A percentile compares a stretch with the other conserved stretches of the same genome.
Conservation (phyloP, 2,113 vertebrate genomes). For the Pterocles gutturalis region DNA sequence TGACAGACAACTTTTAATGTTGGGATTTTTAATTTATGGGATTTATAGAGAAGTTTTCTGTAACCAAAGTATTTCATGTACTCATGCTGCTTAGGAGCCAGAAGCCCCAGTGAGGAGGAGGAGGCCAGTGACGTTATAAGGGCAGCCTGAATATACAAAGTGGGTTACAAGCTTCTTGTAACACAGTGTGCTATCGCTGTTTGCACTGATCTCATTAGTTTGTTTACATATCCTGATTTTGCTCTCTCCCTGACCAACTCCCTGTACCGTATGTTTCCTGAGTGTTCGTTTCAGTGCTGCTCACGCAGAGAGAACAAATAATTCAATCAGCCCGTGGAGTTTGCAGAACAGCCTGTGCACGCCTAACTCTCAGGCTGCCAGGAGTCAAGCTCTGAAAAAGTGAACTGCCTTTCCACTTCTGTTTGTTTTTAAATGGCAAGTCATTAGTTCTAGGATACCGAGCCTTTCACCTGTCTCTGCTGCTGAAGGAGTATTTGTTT, state of each 20-base stretch:
- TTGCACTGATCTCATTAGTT: slow-evolving; percentile 33
- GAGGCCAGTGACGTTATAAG: neutral
- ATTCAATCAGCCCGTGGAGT: neutral
- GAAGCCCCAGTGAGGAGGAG: neutral
- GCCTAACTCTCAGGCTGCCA: neutral
- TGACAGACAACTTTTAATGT: neutral
- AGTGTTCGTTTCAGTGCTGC: neutral
- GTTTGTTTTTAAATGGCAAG: neutral
- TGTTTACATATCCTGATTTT: slow-evolving; percentile 24
- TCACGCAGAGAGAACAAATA: neutral
- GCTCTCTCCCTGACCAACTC: neutral
- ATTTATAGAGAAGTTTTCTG: neutral
- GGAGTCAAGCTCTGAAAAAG: neutral
- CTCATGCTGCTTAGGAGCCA: neutral
- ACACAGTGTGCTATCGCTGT: neutral
- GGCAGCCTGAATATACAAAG: neutral
- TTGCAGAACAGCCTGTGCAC: neutral
- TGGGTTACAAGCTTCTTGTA: neutral
- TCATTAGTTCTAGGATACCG: neutral
- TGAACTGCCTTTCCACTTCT: neutral
- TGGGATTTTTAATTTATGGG: accelerated
- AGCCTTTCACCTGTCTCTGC: accelerated
- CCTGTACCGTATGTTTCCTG: slow-evolving; percentile 3
- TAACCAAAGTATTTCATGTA: neutral
- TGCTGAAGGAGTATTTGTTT: neutral